Conservation (phyloP, 2,113 vertebrate species). For the Phainopepla nitens region DNA sequence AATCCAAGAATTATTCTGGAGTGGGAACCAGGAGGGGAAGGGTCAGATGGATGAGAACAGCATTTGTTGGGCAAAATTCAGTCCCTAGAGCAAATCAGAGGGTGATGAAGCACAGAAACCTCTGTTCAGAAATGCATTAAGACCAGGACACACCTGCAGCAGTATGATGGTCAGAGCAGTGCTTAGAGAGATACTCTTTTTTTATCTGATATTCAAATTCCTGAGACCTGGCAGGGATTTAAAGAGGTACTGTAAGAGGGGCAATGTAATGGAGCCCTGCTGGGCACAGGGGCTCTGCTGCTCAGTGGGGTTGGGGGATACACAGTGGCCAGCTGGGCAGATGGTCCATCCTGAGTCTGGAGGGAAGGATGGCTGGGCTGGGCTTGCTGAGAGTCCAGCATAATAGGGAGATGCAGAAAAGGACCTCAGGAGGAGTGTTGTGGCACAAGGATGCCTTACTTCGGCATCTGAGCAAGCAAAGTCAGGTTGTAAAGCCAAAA, state of each 20-base stretch:
- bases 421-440: background rate
- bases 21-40: background rate
- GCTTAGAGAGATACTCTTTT: background rate
- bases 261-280: fast-evolving
- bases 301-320: no score
- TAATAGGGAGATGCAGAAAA: background rate
- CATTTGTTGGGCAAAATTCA: background rate
- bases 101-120: background rate
- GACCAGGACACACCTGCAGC: background rate
- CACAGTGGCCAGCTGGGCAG: background rate
- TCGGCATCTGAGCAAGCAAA: background rate
- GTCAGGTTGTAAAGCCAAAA: background rate
- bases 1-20: background rate
- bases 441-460: background rate
- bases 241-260: background rate
- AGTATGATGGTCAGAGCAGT: background rate
- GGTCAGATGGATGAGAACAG: background rate
- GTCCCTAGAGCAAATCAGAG: background rate
- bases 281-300: background rate
- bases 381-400: background rate
- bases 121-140: background rate
- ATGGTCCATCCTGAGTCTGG: background rate
- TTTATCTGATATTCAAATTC: background rate
- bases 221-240: background rate
- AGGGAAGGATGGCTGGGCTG: background rate